Evolutionary conservation across 1,140 invertebrate species (phyloP), one percentile per base, ranked within the genome.

Genomic region (Drosophila nebulosa): DNA sequence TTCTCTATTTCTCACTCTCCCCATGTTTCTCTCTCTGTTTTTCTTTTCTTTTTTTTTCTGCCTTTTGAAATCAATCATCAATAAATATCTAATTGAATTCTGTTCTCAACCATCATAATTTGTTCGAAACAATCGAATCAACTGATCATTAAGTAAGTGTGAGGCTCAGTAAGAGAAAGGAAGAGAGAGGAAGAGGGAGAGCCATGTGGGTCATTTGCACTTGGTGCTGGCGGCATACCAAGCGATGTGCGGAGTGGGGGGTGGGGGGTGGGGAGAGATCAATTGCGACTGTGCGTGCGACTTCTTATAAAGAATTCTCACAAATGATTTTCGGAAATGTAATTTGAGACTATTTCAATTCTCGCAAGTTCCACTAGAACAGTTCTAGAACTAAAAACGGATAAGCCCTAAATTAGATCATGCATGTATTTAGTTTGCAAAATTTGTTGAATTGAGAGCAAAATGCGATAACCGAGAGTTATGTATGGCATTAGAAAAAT

Each of bases 381-480:
- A 32, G 12, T 32, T 3, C 30, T 53, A 4, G 4, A 53, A 27
- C 4, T 57, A 70, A 32, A 63, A 32, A 63, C 46, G 24, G 50
- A 21, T 14, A 51, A 27, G 51, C 51, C 14, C 32, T n/a, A 57
- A 21, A 26, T 52, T 30, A 27, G 12, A 24, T 26, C 50, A 26
- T 6, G 1, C n/a, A n/a, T n/a, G n/a, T n/a, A n/a, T n/a, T n/a
- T n/a, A n/a, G n/a, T n/a, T n/a, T n/a, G 39, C 39, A 18, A 46
- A 46, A 72, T 86, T 86, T 86, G 75, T 81, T 72, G 81, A 86
- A 88, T 78, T 70, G 52, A 35, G 21, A 52, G 51, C 60, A 39
- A 26, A 35, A 7, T 46, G 39, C 52, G 52, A 55, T 55, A 55
- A 55, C 26, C 30, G 26, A 55, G 26, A 55, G 26, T 55, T 55